Evolutionary conservation across 2,797 vertebrate genomes (phyloP).

Genomic region (Poecilia picta): DNA sequence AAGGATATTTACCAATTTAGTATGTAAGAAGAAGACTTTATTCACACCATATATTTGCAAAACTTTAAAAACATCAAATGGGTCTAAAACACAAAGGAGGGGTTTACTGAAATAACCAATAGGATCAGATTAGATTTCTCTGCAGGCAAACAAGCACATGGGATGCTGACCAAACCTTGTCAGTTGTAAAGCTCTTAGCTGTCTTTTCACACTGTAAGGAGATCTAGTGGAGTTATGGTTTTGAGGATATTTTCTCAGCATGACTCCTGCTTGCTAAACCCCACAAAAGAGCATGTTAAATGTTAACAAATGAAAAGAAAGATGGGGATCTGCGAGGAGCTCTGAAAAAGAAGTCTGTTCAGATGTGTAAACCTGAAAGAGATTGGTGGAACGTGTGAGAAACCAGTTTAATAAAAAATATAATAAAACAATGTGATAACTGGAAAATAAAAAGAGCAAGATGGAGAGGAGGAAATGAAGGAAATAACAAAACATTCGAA

Average conservation of each 20-base stretch:
- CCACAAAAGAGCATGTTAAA: constrained; percentile 37
- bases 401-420: constrained; percentile 12
- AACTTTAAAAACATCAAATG: constrained; percentile 37
- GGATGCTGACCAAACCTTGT: constrained; percentile 22
- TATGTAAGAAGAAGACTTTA: constrained; percentile 12
- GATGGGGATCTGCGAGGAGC: constrained; percentile 5
- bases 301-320: constrained; percentile 24
- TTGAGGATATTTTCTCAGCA: constrained; percentile 29
- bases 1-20: constrained; percentile 18
- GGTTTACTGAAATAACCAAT: constrained; percentile 48
- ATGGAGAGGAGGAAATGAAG: constrained; percentile 30
- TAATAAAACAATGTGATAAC: constrained; percentile 1
- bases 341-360: not conserved
- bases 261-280: constrained; percentile 8
- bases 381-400: not conserved
- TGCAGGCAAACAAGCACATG: constrained; percentile 33
- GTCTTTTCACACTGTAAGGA: constrained; percentile 28
- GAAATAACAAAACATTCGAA: constrained; percentile 51
- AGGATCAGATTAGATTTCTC: constrained; percentile 32
- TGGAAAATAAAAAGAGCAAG: constrained; percentile 10
- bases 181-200: constrained; percentile 5
- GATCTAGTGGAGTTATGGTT: constrained; percentile 14
- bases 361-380: not conserved
- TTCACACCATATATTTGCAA: constrained; percentile 19
- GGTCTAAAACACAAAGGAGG: constrained; percentile 19